Evolutionary conservation across 2,888 invertebrate species (phyloP), one percentile per base, ranked within the genome.

Genomic region (Chloroclystis v-ata): DNA sequence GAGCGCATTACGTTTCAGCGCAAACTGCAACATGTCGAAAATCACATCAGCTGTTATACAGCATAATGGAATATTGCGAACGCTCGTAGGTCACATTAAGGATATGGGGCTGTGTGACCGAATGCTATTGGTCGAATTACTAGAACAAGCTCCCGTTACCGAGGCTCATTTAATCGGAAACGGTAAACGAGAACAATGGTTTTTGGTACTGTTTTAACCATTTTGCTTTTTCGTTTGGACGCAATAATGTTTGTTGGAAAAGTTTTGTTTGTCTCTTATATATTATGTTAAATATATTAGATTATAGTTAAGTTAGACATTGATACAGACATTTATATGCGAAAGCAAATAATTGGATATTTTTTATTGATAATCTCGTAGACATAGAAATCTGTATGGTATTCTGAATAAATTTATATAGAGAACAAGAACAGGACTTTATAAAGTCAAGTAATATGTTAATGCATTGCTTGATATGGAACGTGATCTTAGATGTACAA

Each of bases 401-500:
- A n/a, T n/a, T n/a, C n/a, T n/a, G n/a, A n/a, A n/a, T n/a, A n/a
- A n/a, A n/a, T n/a, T n/a, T n/a, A n/a, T n/a, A n/a, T n/a, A n/a
- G n/a, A n/a, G n/a, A n/a, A n/a, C n/a, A n/a, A n/a, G n/a, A n/a
- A n/a, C n/a, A n/a, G n/a, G n/a, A n/a, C n/a, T n/a, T n/a, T n/a
- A n/a, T n/a, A n/a, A n/a, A n/a, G n/a, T n/a, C n/a, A n/a, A n/a
- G n/a, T n/a, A n/a, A n/a, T n/a, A n/a, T n/a, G n/a, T n/a, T n/a
- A n/a, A 16, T 33, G 32, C 5, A 16, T 16, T 33, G 13, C 40
- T 37, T 48, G 33, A 41, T 52, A 52, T 52, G 50, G 52, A 49
- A 49, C 11, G 41, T 35, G 10, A 35, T 35, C 35, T 20, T 7
- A 35, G 20, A 20, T 67, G 65, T 65, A 62, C 63, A 60, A 53